Evolutionary conservation across 2,113 vertebrate genomes (phyloP).

Genomic region (Bombycilla garrulus): DNA sequence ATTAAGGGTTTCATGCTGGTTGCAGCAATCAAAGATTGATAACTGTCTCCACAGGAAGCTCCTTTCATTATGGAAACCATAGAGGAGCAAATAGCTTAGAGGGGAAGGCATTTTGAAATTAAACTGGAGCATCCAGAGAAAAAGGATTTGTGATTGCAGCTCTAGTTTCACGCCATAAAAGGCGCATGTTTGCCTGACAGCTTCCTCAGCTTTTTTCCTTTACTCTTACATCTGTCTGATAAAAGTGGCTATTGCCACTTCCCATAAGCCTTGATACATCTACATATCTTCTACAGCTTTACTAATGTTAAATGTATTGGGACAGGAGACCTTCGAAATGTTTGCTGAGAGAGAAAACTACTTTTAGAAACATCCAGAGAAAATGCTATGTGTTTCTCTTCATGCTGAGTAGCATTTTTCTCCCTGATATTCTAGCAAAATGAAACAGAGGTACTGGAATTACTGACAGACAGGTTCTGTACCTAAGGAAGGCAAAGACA

Average conservation of each 20-base stretch:
- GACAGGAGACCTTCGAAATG: neutral
- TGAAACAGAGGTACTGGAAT: neutral
- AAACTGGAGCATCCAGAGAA: neutral
- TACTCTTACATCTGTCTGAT: neutral
- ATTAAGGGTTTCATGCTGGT: neutral
- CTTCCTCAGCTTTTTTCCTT: neutral
- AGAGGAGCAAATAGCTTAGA: neutral
- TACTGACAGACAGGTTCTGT: neutral
- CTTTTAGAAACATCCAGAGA: neutral
- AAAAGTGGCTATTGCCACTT: neutral
- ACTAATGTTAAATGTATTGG: neutral
- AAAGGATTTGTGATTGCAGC: neutral
- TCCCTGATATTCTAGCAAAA: neutral
- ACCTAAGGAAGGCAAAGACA: neutral
- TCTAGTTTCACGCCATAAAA: neutral
- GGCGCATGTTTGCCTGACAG: neutral
- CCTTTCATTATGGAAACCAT: neutral
- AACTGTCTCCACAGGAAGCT: neutral
- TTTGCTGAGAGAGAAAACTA: neutral
- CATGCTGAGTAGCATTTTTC: neutral
- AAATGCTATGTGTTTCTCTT: neutral
- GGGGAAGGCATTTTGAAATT: conserved; percentile 6
- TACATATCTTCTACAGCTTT: neutral
- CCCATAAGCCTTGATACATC: neutral
- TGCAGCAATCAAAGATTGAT: neutral